Percentiles rank a stretch among this genome's conserved stretches.
phyloP scores from a whole-genome alignment of 2,888 invertebrate species.

The Tuta absoluta region DNA sequence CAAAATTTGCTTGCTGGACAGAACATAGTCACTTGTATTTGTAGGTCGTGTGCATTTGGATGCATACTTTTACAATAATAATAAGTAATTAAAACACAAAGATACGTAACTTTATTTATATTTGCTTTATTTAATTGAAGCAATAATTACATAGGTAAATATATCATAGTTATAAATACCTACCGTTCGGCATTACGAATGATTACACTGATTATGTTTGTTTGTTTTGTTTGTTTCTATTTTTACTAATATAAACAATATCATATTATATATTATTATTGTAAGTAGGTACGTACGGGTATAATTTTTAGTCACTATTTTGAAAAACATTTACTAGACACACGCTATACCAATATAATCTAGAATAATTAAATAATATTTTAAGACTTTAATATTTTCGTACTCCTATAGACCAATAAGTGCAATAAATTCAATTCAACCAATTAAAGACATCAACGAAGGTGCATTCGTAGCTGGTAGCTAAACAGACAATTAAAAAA shows the following conservation, averaged over 20 bases:
- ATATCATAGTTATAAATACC: conserved; percentile 17
- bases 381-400: not conserved
- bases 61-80: no score
- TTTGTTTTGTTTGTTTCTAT: conserved; percentile 16
- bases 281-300: not conserved
- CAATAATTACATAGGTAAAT: conserved; percentile 57
- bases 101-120: conserved; percentile 48
- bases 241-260: conserved; percentile 9
- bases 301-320: conserved; percentile 6
- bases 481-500: no score
- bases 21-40: no score
- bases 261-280: not conserved
- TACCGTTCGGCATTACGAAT: conserved; percentile 6
- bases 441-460: no score
- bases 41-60: no score
- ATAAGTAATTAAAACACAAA: conserved; percentile 12
- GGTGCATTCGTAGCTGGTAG: no score
- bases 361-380: not conserved
- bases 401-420: not conserved
- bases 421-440: not conserved
- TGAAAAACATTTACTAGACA: conserved; percentile 23
- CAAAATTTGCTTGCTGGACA: no score
- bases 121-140: conserved; percentile 69
- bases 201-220: conserved; percentile 8
- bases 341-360: conserved; percentile 8